Conservation (phyloP, 2,797 vertebrate genomes). For the Borostomias antarcticus region DNA sequence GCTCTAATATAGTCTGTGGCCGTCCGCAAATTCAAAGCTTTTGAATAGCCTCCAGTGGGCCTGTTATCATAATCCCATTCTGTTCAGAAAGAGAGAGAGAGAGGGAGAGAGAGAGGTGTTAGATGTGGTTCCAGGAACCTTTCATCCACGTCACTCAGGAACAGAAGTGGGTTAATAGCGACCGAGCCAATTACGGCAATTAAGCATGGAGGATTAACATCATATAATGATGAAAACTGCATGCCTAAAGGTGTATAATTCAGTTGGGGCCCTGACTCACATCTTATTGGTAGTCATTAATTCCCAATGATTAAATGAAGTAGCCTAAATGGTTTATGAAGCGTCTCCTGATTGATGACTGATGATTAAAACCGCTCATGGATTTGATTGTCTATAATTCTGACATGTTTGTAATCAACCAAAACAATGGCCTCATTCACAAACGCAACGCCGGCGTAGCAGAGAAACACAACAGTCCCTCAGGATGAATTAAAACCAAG, state of each 20-base stretch:
- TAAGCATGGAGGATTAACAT: no score
- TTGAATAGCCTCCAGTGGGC: neutral
- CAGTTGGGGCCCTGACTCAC: no score
- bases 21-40: neutral
- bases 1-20: no score
- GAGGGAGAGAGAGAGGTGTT: neutral
- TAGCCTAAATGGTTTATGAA: no score
- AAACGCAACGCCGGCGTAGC: neutral
- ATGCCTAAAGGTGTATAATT: no score
- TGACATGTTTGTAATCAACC: neutral
- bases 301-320: neutral
- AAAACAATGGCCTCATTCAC: neutral
- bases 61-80: neutral
- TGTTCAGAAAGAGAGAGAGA: neutral
- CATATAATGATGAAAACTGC: no score
- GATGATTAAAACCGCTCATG: neutral
- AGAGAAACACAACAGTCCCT: constrained; percentile 6
- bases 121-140: no score
- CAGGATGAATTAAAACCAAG: constrained; percentile 10
- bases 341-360: neutral
- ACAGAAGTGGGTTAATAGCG: neutral
- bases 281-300: no score
- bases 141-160: neutral
- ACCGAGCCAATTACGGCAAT: neutral
- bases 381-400: neutral